Conservation (phyloP, 2,797 vertebrate genomes). For the Mus spretus region DNA sequence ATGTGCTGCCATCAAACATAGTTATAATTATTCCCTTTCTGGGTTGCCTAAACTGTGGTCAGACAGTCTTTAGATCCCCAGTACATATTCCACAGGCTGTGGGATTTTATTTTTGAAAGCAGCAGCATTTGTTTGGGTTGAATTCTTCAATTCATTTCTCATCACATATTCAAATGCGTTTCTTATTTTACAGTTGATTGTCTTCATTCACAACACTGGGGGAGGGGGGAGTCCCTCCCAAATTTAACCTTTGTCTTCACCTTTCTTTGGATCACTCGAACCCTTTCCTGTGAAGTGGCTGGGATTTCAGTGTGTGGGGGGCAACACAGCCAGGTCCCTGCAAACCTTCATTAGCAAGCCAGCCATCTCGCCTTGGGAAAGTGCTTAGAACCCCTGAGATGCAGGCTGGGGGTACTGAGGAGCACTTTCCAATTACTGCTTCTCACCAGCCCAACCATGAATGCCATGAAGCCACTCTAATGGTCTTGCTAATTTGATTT, state of each 20-base stretch:
- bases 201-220: constrained; percentile 6
- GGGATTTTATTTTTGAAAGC: constrained; percentile 75
- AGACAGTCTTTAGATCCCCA: constrained; percentile 45
- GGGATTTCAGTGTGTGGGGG: neutral
- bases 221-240: neutral
- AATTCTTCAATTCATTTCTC: constrained; percentile 52
- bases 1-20: constrained; percentile 29
- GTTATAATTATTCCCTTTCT: constrained; percentile 69
- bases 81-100: neutral
- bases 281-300: neutral
- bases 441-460: constrained; percentile 76
- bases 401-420: neutral
- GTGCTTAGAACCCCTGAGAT: constrained; percentile 33
- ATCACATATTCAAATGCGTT: constrained; percentile 34
- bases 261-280: neutral
- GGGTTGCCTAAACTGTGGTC: constrained; percentile 48
- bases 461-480: constrained; percentile 82
- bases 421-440: constrained; percentile 77
- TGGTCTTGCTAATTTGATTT: constrained; percentile 87
- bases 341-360: neutral
- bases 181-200: constrained; percentile 56
- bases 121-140: neutral
- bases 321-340: neutral
- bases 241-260: neutral
- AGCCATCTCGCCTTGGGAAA: neutral